Conservation (phyloP, 2,113 vertebrate genomes). For the Psophia crepitans region DNA sequence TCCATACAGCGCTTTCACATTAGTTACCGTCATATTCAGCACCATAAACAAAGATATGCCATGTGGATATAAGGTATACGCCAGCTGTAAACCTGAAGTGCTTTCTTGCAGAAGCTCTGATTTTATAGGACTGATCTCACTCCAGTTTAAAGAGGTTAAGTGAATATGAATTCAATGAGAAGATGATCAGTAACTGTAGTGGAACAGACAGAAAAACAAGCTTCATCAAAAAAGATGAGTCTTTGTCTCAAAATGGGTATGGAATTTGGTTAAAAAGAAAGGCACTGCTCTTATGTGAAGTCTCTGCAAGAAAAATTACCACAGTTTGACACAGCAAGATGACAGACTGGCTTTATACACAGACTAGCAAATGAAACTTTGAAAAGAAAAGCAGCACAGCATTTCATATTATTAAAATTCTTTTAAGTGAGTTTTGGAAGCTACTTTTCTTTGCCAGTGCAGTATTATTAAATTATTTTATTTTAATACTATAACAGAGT, state of each 20-base stretch:
- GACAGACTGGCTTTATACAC: background rate
- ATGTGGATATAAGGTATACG: background rate
- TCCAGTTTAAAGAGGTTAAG: background rate
- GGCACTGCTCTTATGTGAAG: background rate
- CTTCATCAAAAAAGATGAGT: background rate
- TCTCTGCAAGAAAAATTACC: background rate
- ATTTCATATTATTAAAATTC: background rate
- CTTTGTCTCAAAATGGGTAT: background rate
- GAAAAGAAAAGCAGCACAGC: background rate
- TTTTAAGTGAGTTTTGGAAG: background rate
- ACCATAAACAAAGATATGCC: background rate
- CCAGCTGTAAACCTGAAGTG: background rate
- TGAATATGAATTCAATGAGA: background rate
- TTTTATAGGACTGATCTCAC: background rate
- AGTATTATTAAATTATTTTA: conserved; percentile 1
- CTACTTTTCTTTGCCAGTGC: background rate
- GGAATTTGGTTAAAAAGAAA: background rate
- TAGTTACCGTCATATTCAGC: background rate
- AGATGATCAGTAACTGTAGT: background rate
- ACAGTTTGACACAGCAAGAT: background rate
- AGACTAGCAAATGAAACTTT: background rate
- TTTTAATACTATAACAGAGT: background rate
- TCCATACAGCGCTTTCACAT: background rate
- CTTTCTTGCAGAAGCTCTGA: background rate
- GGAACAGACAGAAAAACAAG: background rate